A percentile compares a stretch with the other conserved stretches of the same genome.
These are phyloP conservation scores for Neoarius graeffei DNA, from an alignment of 2,113 vertebrate species.

Conservation along the genomic window DNA sequence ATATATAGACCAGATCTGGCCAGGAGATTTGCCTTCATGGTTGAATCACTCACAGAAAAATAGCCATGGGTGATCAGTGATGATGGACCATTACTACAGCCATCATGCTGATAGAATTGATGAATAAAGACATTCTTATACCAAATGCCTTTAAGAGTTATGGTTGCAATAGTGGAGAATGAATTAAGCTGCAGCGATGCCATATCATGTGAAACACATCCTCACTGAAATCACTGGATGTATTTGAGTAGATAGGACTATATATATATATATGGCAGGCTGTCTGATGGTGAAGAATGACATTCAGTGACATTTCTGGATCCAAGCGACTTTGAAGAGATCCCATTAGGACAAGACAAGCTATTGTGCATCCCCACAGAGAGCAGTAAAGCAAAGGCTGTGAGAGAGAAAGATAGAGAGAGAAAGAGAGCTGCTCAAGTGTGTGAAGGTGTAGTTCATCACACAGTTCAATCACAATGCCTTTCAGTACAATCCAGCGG, in stretches of 20 bases:
- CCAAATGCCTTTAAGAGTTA: neutral
- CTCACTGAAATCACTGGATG: neutral
- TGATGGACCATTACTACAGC: slow-evolving; percentile 6
- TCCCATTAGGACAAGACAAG: slow-evolving; percentile 48
- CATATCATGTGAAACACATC: neutral
- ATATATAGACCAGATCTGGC: slow-evolving; percentile 50
- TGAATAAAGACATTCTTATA: slow-evolving; percentile 1
- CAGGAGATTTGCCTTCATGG: slow-evolving; percentile 42
- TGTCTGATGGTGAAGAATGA: slow-evolving; percentile 44
- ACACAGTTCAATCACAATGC: slow-evolving; percentile 56
- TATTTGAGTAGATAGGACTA: neutral
- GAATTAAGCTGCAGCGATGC: neutral
- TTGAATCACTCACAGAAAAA: slow-evolving; percentile 7
- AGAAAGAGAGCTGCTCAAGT: slow-evolving; percentile 39
- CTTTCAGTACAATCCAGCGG: slow-evolving; percentile 53
- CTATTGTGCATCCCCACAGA: slow-evolving; percentile 44
- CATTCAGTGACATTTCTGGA: slow-evolving; percentile 55
- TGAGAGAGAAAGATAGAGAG: slow-evolving; percentile 12
- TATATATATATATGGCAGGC: neutral
- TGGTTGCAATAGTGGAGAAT: neutral
- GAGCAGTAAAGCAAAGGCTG: slow-evolving; percentile 17
- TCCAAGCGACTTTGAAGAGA: slow-evolving; percentile 40
- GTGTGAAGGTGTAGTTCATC: slow-evolving; percentile 53
- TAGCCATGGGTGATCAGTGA: slow-evolving; percentile 23
- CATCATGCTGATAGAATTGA: neutral